Base-by-base conservation (phyloP, 2,888 invertebrate genomes). In the Hyposoter dolosus region DNA sequence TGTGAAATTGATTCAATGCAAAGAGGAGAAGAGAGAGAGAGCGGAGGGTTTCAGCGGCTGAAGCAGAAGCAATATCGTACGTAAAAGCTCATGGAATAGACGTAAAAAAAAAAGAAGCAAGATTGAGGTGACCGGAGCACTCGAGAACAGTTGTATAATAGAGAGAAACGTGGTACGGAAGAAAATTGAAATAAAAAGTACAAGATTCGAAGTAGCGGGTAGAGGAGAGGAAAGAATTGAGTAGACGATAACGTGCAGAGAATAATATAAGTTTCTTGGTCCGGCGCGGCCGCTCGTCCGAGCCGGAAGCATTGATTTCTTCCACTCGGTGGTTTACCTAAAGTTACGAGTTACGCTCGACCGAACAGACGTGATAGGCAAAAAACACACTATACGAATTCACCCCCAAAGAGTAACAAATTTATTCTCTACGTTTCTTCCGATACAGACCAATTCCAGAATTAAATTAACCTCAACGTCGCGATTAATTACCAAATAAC, bases 221-320 rank as follows among this genome's bases (percentile, higher is more conserved):
- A 53, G 65, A 75, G 63, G 60, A 45, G 47, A 81, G 47, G 68
- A 77, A 83, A 79, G 86, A 86, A 86, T 86, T 86, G 83, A 86
- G 86, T 86, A 83, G 86, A 86, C 86, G 86, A 86, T 84, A 86
- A 86, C 86, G 86, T 86, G 86, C 86, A 79, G 86, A 68, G 83
- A 86, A 86, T 84, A 86, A 84, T 83, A 86, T 83, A 86, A 86
- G 86, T 83, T 86, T 84, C 86, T 83, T 74, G 85, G 83, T 83
- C 83, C 81, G 76, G 86, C 69, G 69, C 75, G 74, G 85, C 68
- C 75, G 78, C 76, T 81, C 65, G 81, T 69, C 80, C 81, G 81
- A 77, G 68, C 77, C 83, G 86, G 83, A 83, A 86, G 86, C 86
- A 86, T 86, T 86, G 86, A 86, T 86, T 86, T 86, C 86, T 86